Evolutionary conservation across 2,113 vertebrate genomes (phyloP), one percentile per base, ranked within the genome.

Genomic region (Labeo catla): DNA sequence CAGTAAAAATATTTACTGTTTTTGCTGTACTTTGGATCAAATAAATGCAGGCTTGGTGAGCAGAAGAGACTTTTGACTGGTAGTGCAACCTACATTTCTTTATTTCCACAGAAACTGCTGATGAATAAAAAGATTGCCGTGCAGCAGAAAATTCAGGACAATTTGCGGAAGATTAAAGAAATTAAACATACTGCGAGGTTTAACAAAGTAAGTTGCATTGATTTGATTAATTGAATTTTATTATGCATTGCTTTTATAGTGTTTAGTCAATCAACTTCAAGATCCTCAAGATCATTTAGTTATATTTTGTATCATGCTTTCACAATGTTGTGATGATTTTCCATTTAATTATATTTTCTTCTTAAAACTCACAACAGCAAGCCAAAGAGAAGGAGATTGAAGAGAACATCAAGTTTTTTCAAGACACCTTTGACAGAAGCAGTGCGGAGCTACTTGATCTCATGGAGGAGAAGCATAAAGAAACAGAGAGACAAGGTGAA

Each of bases 201-300:
- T 79, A 79, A 79, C 36, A 79, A 79, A 59, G 76, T 79, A 59
- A 39, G 76, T 57, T 16, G 28, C 36, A 78, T 78, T 77, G 47
- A 52, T 76, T 61, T 61, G 19, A 61, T 61, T n/a, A 9, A 61
- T 9, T 9, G 21, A 8, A n/a, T 61, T 73, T 73, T 73, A 73
- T 23, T 23, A 23, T 45, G 39, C 8, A 4, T 43, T 76, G 23
- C 74, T 52, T 52, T 28, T 76, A 9, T 21, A 6, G 16, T 34
- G 23, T 72, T 72, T 72, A 1, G 34, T 36, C 34, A 36, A 8
- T 8, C 11, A 66, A 66, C 12, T 66, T 34, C 4, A 34, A 34
- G 61, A 28, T 43, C 39, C 39, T 1, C 39, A 11, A 72, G 39
- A 72, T 43, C 1, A 10, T 72, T 72, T 72, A 21, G 36, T 72